phyloP scores from a whole-genome alignment of 2,797 vertebrate genomes.

The Melanotaenia maccullochi region DNA sequence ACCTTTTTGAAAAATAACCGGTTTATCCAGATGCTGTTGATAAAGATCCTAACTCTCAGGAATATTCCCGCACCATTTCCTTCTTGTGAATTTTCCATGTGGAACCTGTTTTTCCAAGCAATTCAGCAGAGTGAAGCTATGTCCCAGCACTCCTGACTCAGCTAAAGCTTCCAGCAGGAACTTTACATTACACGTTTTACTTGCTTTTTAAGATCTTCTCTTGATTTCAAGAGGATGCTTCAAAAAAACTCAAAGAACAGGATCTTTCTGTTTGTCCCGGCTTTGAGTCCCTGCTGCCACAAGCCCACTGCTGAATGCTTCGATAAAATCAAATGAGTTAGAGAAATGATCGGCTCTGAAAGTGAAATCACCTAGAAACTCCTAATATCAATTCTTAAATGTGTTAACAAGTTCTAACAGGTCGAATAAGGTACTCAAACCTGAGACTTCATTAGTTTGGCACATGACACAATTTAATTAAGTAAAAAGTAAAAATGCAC shows the following conservation, averaged over 20 bases:
- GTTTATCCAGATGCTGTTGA: constrained; percentile 4
- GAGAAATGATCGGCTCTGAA: neutral
- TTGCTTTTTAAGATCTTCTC: neutral
- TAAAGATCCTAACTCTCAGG: neutral
- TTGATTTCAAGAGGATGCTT: neutral
- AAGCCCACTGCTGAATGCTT: neutral
- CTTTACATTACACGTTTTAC: neutral
- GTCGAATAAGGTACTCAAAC: neutral
- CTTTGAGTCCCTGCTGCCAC: neutral
- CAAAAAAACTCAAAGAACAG: neutral
- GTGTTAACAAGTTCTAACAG: neutral
- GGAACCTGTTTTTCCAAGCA: constrained; percentile 10
- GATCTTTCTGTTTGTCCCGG: neutral
- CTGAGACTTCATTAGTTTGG: neutral
- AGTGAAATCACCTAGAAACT: neutral
- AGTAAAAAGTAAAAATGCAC: neutral
- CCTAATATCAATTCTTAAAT: neutral
- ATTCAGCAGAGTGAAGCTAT: neutral
- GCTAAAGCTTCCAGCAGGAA: neutral
- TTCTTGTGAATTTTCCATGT: constrained; percentile 11
- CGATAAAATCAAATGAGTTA: neutral
- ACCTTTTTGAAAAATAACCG: neutral
- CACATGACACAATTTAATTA: too few relatives aligned
- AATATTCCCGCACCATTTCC: neutral
- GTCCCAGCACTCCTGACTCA: neutral